These are phyloP conservation scores for Acanthosepion esculentum DNA, from an alignment of 2,888 invertebrate genomes.

Conservation along the genomic window DNA sequence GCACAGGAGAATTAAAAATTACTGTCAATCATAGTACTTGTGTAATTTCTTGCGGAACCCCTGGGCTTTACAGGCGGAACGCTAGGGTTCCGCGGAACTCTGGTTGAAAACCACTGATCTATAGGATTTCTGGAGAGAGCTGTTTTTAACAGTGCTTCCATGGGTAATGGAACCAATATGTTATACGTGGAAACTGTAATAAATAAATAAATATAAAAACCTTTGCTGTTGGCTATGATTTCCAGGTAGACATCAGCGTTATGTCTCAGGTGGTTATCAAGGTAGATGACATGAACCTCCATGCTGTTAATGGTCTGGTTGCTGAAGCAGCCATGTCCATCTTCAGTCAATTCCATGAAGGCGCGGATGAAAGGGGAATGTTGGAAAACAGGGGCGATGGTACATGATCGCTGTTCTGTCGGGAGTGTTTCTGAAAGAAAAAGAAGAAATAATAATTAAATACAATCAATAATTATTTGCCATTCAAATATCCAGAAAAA, in stretches of 20 bases:
- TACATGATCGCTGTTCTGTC: neutral
- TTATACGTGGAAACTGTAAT: too few relatives aligned
- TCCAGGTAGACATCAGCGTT: constrained; percentile 42
- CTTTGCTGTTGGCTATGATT: neutral
- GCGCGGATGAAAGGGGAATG: constrained; percentile 41
- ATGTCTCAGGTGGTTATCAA: neutral
- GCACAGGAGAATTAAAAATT: too few relatives aligned
- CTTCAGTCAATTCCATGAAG: constrained; percentile 15
- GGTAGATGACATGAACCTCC: constrained; percentile 34
- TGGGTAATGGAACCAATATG: too few relatives aligned
- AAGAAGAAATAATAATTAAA: neutral
- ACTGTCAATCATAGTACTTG: too few relatives aligned
- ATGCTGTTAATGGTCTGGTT: neutral
- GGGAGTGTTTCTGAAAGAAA: neutral
- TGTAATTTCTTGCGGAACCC: too few relatives aligned
- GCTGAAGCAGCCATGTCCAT: constrained; percentile 39
- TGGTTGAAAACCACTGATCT: too few relatives aligned
- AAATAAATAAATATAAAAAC: neutral
- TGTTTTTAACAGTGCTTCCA: too few relatives aligned
- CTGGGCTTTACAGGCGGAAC: too few relatives aligned
- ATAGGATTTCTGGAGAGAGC: too few relatives aligned
- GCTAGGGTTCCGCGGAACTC: too few relatives aligned
- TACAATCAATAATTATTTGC: neutral
- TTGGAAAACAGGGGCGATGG: constrained; percentile 25
- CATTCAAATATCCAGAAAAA: too few relatives aligned